Percentiles rank a stretch among this genome's conserved stretches.
These are phyloP conservation scores for Cactoblastis cactorum DNA, from an alignment of 2,888 invertebrate genomes.

Conservation along the genomic window DNA sequence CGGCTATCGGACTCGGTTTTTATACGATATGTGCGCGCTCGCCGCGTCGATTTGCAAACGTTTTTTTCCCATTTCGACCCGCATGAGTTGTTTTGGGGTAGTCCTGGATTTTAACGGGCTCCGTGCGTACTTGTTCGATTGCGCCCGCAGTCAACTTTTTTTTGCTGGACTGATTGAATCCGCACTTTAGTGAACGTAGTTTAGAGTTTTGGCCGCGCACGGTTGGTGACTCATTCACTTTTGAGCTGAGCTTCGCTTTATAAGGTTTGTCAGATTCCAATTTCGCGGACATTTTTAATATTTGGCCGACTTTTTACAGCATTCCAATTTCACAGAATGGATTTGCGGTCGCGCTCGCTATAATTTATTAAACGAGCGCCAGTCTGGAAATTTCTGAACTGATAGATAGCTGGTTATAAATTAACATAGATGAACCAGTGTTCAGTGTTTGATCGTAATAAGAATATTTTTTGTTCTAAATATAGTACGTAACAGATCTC, in stretches of 20 bases:
- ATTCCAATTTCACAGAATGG: slow-evolving; percentile 11
- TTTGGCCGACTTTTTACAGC: slow-evolving; percentile 2
- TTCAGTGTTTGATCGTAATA: not conserved
- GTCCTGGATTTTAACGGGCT: slow-evolving; percentile 65
- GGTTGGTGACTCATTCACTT: slow-evolving; percentile 64
- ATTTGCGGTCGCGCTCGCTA: slow-evolving; percentile 22
- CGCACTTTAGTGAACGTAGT: slow-evolving; percentile 73
- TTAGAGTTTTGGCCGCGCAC: slow-evolving; percentile 64
- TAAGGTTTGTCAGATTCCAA: slow-evolving; percentile 44
- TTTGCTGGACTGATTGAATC: slow-evolving; percentile 71
- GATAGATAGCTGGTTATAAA: not conserved
- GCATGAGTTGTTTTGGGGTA: slow-evolving; percentile 75
- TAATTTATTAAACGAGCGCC: slow-evolving; percentile 15
- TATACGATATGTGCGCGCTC: slow-evolving; percentile 64
- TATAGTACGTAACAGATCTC: too few species aligned
- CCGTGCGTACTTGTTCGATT: slow-evolving; percentile 67
- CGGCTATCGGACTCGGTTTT: slow-evolving; percentile 73
- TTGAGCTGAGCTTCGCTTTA: slow-evolving; percentile 44
- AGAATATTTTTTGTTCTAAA: too few species aligned
- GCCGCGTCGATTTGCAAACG: slow-evolving; percentile 68
- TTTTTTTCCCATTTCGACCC: slow-evolving; percentile 60
- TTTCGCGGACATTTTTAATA: slow-evolving; percentile 26
- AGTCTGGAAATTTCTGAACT: slow-evolving; percentile 9
- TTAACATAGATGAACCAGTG: not conserved
- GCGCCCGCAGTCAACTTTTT: slow-evolving; percentile 61